Base-by-base conservation (phyloP, 1,140 invertebrate species). In the Aphelinus certus region DNA sequence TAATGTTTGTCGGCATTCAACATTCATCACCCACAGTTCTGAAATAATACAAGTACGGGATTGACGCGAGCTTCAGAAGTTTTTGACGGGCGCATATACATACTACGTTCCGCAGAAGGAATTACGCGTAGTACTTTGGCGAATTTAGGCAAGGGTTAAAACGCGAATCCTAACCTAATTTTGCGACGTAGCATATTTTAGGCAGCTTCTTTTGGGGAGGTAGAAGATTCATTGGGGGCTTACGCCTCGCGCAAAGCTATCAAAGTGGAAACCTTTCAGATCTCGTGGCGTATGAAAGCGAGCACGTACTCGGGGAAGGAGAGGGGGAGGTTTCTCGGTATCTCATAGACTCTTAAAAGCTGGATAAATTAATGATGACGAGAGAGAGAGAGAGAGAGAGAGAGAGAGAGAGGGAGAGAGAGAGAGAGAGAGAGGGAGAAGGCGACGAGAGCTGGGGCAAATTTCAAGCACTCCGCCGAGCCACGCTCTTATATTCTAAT, bases 261-360 rank as follows among this genome's bases (percentile, higher is more conserved):
- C 73, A 65, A 75, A 75, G 73, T 63, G 60, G 71, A 75, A 75
- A 70, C 67, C 73, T 75, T 75, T 75, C 68, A 61, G 73, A 65
- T 75, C 55, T 66, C 64, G 56, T 64, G 42, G 58, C 56, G 66
- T 66, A 75, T 69, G 70, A 75, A 70, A 75, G 66, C 58, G 46
- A 10, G 49, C n/a, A 57, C 6, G 51, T 51, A 42, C 42, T 47
- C 26, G 26, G 26, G 26, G 26, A 26, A 26, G 26, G 26, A 51
- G 63, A 57, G 56, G 26, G 10, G 26, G 56, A 57, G 49, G 58
- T 47, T 48, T 53, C 56, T 66, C 43, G 45, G 48, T 66, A 60
- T 49, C 48, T 53, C 49, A 49, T 5, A 60, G 66, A 45, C 58
- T 74, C 58, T 46, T 75, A 75, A 75, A 75, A 75, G 58, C 66